Conservation (phyloP, 2,113 vertebrate species). For the Coregonus clupeaformis region DNA sequence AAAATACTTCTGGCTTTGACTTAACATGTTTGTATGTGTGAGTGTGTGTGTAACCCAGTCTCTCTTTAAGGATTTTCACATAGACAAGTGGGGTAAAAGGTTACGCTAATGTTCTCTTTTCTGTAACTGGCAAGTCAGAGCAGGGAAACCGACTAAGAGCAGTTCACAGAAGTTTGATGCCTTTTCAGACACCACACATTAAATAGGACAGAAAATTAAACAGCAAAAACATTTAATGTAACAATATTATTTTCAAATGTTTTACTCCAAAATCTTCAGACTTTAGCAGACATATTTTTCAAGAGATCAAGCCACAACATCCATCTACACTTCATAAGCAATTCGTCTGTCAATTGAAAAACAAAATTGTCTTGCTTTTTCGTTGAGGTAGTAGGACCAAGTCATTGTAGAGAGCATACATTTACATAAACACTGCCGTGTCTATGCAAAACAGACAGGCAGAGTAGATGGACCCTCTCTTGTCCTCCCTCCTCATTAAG, state of each 20-base stretch:
- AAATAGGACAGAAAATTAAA: no score
- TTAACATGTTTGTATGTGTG: background rate
- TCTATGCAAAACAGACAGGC: background rate
- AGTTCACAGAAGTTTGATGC: constrained; percentile 39
- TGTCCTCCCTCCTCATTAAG: constrained; percentile 7
- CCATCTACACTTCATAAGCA: no score
- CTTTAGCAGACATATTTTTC: background rate
- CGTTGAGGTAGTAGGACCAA: background rate
- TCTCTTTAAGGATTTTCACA: constrained; percentile 69
- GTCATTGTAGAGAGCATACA: background rate
- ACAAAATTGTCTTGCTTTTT: background rate
- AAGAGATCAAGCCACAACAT: background rate
- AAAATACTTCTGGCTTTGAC: no score
- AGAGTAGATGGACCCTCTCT: background rate
- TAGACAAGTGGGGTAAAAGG: constrained; percentile 57
- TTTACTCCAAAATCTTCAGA: background rate
- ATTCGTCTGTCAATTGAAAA: background rate
- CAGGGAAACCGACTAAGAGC: constrained; percentile 50
- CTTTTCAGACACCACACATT: background rate
- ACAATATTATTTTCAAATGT: no score
- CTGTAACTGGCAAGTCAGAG: constrained; percentile 63
- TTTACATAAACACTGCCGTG: background rate
- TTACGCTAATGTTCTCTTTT: constrained; percentile 56
- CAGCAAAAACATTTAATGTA: no score
- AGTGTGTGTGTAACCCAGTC: constrained; percentile 18